phyloP scores from a whole-genome alignment of 2,113 vertebrate genomes.

The Pygathrix nemaeus region DNA sequence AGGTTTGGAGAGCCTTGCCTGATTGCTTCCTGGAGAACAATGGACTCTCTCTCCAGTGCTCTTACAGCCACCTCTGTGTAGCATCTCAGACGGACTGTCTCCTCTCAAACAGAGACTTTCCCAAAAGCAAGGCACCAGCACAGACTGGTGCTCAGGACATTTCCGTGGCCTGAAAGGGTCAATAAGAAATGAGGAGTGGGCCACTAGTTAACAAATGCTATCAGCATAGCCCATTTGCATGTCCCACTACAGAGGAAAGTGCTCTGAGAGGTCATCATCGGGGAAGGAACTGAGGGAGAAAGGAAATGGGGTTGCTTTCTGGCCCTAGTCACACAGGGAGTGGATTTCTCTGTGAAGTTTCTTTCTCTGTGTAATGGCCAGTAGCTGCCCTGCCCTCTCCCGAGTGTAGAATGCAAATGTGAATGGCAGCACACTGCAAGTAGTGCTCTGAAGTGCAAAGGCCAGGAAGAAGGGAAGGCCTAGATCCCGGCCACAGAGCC shows the following conservation, averaged over 20 bases:
- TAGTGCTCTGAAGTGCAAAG: background rate
- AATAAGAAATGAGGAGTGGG: background rate
- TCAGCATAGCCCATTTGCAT: background rate
- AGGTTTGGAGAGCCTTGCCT: background rate
- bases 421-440: background rate
- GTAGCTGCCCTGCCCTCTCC: background rate
- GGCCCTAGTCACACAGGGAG: background rate
- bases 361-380: background rate
- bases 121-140: background rate
- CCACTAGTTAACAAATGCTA: background rate
- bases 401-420: background rate
- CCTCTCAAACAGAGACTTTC: background rate
- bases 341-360: background rate
- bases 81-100: background rate
- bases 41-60: background rate
- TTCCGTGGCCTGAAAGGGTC: background rate
- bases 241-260: too few species aligned
- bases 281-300: background rate
- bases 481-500: background rate
- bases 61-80: background rate
- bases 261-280: background rate
- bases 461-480: rapidly evolving
- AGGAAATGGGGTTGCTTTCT: background rate
- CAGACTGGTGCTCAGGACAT: background rate
- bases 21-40: background rate